Evolutionary conservation across 2,113 vertebrate species (phyloP), one percentile per base, ranked within the genome.

Genomic region (Rhombomys opimus): DNA sequence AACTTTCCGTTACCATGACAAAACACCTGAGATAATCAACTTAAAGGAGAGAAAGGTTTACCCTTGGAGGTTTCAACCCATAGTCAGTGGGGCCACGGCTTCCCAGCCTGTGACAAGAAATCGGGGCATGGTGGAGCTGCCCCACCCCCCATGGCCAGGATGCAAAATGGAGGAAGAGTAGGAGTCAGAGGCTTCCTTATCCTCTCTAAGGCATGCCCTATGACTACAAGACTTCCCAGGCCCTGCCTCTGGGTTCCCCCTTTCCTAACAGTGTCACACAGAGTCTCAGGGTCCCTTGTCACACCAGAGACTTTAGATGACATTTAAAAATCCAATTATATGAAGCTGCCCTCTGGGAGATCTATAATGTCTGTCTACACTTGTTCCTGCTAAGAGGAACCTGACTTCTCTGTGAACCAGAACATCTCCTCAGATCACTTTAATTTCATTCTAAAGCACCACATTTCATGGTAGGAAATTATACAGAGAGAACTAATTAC

Each of bases 401-500:
- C 85, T 97, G 93, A 97, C 93, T 97, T 91, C 95, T 97, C 90
- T 87, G 85, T 87, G 96, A 98, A 96, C 94, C 97, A 96, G 97
- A 97, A 96, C 82, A 59, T 97, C 38, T 95, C 97, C 96, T 96
- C 89, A 91, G 96, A 97, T 87, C 88, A 97, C 96, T 88, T 98
- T 98, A 98, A 98, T 98, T 98, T 97, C 92, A 73, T 78, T 96
- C 32, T 27, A 96, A 97, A 93, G 57, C 94, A 96, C 73, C 93
- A 77, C 91, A 95, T 95, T 38, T 50, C 80, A 70, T 65, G 81
- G 94, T 96, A 97, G 94, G 92, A 97, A 97, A 97, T 93, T 95
- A 77, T 18, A 97, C n/a, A 97, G 87, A 95, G 89, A 95, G 15
- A 82, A 94, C 96, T 96, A 97, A 98, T 98, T 98, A 98, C 93